Base-by-base conservation (phyloP, 2,888 invertebrate genomes). In the Lordiphosa andalusiaca region DNA sequence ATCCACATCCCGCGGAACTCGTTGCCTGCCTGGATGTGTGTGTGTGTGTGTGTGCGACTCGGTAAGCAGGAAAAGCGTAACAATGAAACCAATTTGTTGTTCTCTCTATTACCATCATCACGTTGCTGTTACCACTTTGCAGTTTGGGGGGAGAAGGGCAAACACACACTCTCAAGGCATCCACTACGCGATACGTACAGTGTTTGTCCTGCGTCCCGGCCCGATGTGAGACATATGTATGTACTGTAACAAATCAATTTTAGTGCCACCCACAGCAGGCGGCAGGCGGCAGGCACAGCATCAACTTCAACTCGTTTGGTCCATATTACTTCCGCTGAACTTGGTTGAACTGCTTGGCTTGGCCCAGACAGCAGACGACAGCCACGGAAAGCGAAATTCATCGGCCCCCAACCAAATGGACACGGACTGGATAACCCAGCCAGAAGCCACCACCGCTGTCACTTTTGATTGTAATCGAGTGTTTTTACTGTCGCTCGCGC, bases 401-500 rank as follows among this genome's bases (percentile, higher is more conserved):
- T 37, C 21, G 12, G 21, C 21, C 16, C 10, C 16, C 16, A 30
- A 30, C 30, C 9, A 30, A 30, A 40, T 40, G 10, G 19, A 10
- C 16, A 40, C 16, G 30, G 30, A 42, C 30, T 30, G 25, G 37
- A 49, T 23, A 49, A 23, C 21, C 6, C 12, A 13, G n/a, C 39
- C 19, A 5, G 39, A 3, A 30, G 23, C 9, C 49, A 16, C 48
- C 53, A 38, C 2, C 67, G 65, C 77, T 80, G 81, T 80, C 78
- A 78, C 73, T 77, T 78, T 69, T 81, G 81, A 78, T 78, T 78
- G 81, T 78, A 78, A 78, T 81, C 81, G 77, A 78, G 75, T 81
- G 81, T 69, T 73, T 71, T 68, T 68, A 61, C 60, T 49, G 51
- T 64, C 49, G 66, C 62, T 56, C 44, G 61, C 61, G 50, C 68